Base-by-base conservation (phyloP, 2,888 invertebrate genomes). In the Coremacera marginata region DNA sequence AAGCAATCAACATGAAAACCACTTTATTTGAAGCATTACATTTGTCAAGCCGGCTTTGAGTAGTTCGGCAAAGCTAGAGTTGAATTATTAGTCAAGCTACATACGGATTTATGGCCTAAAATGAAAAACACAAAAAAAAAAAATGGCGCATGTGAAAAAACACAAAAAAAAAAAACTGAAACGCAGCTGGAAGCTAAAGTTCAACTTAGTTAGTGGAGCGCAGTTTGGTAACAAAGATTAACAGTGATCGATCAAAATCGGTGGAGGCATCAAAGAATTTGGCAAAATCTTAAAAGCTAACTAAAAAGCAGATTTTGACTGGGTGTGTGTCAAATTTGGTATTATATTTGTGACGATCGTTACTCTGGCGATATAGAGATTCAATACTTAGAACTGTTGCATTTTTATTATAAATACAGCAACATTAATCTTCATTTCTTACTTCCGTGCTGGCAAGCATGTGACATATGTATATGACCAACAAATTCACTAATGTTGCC, bases 401-500 rank as follows among this genome's bases (percentile, higher is more conserved):
- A 51, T 25, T 14, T 25, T 11, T 27, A 11, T 37, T 22, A 68
- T 25, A 68, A 14, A 63, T n/a, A 11, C 11, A 25, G 8, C 57
- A 11, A 11, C 51, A 49, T 68, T 25, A 68, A 68, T 68, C 51
- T 14, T 51, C 22, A 11, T 68, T 68, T 68, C 1, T 25, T 11
- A 68, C 68, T 68, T 68, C 68, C 51, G 44, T 27, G 25, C 49
- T 16, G 37, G 44, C 55, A 11, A n/a, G 60, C 67, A 19, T n/a
- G n/a, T n/a, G n/a, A n/a, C n/a, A 16, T 5, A 51, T 3, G 5
- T 31, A 31, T 7, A 55, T 19, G 8, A 34, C 70, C 71, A 76
- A 73, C 78, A 74, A 57, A 63, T 60, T 63, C 70, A 74, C 78
- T 70, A 78, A 78, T 76, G 70, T 73, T 63, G 62, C 57, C 76